Conservation (phyloP, 2,797 vertebrate genomes). For the Phalanger gymnotis region DNA sequence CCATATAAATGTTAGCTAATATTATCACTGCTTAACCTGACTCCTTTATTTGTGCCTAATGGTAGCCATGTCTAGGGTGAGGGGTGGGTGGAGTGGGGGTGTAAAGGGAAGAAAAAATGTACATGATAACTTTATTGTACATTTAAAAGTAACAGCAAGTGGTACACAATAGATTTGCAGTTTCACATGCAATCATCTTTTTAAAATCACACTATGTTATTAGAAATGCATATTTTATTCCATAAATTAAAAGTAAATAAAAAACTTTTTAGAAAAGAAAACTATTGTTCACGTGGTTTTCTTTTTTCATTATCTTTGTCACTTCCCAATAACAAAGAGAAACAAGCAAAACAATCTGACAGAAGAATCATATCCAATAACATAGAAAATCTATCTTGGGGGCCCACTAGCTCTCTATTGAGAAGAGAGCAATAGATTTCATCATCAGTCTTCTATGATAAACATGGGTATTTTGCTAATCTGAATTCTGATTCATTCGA, state of each 20-base stretch:
- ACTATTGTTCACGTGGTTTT: not conserved
- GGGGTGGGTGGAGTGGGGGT: no score
- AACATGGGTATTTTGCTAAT: not conserved
- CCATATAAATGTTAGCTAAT: not conserved
- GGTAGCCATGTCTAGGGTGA: no score
- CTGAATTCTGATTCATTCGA: not conserved
- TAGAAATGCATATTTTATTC: not conserved
- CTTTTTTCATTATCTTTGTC: not conserved
- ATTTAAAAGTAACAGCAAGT: not conserved
- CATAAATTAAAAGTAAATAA: not conserved
- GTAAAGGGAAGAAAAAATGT: not conserved
- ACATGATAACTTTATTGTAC: not conserved
- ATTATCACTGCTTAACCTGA: not conserved
- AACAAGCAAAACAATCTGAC: not conserved
- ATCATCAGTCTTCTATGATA: not conserved
- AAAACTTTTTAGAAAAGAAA: not conserved
- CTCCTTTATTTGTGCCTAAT: not conserved
- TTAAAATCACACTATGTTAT: not conserved
- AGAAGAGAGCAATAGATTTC: not conserved
- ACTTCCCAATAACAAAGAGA: not conserved
- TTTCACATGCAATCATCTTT: not conserved
- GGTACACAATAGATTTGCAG: not conserved
- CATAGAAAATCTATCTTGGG: not conserved
- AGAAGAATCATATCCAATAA: not conserved
- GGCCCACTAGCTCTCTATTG: not conserved